Conservation (phyloP, 2,888 invertebrate genomes). For the Clostera curtula region DNA sequence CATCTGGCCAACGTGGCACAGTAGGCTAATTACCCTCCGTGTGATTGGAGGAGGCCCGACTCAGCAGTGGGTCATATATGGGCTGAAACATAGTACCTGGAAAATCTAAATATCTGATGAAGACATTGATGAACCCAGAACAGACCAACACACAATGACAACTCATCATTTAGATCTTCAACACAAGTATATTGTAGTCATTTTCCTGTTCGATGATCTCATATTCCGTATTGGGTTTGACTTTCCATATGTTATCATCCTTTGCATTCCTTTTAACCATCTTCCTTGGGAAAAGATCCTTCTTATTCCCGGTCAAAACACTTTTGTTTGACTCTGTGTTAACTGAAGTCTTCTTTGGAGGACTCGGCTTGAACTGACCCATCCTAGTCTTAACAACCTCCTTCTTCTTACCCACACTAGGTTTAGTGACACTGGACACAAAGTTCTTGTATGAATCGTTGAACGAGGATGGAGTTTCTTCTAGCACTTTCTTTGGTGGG, state of each 20-base stretch:
- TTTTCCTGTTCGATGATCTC: conserved; percentile 54
- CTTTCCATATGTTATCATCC: conserved; percentile 7
- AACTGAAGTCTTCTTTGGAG: conserved; percentile 5
- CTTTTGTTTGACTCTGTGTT: conserved; percentile 3
- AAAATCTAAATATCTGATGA: no score
- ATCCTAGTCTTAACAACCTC: conserved; percentile 42
- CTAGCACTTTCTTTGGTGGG: conserved; percentile 2
- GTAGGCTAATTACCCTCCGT: no score
- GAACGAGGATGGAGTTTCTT: conserved; percentile 36
- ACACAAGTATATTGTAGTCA: conserved; percentile 57
- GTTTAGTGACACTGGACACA: conserved; percentile 21
- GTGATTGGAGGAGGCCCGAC: no score
- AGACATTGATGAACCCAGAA: no score
- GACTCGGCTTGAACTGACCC: conserved; percentile 37
- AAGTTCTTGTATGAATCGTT: conserved; percentile 51
- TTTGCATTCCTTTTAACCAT: no score
- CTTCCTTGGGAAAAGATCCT: conserved; percentile 3
- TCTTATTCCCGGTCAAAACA: not conserved
- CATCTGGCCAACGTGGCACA: no score
- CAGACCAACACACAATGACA: no score
- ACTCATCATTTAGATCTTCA: conserved; percentile 49
- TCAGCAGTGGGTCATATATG: no score
- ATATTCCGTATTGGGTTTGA: conserved; percentile 32
- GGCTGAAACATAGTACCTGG: no score
- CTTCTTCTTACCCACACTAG: conserved; percentile 20